A percentile compares a stretch with the other conserved stretches of the same genome.
These are phyloP conservation scores for Ricordea florida DNA, from an alignment of 92 coral and sea anemone species.

Conservation along the genomic window DNA sequence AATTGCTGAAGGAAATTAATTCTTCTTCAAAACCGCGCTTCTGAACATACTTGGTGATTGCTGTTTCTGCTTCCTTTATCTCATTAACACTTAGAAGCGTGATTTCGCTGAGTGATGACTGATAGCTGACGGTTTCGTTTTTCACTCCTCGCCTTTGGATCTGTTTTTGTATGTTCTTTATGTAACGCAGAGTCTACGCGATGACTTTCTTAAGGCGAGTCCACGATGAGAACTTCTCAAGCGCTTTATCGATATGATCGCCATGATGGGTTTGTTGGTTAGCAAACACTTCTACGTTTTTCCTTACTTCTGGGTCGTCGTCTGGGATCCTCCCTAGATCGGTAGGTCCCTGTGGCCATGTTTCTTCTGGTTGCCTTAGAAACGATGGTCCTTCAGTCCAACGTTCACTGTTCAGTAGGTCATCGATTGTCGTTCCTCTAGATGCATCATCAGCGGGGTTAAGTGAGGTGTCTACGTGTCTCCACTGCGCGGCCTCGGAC, in stretches of 20 bases:
- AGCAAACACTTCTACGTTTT: neutral
- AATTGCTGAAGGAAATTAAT: too few relatives aligned
- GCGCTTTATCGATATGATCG: neutral
- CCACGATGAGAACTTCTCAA: conserved; percentile 34
- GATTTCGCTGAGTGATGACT: neutral
- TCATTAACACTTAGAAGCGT: neutral
- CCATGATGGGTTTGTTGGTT: neutral
- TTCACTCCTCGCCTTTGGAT: neutral
- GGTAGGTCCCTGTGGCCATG: conserved; percentile 27
- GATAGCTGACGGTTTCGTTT: neutral
- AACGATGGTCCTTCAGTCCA: conserved; percentile 56
- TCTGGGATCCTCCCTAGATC: neutral
- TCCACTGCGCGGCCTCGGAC: conserved; percentile 20
- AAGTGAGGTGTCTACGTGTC: conserved; percentile 1
- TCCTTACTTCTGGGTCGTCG: conserved; percentile 22
- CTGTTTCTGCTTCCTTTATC: conserved; percentile 12
- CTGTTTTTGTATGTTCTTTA: neutral
- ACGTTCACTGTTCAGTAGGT: neutral
- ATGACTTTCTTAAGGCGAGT: conserved; percentile 24
- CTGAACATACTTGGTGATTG: conserved; percentile 20
- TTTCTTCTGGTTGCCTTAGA: neutral
- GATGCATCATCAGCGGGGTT: conserved; percentile 54
- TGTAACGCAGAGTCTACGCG: conserved; percentile 51
- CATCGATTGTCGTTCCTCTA: conserved; percentile 34
- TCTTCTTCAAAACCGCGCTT: conserved; percentile 1